Evolutionary conservation across 2,797 vertebrate species (phyloP).

Genomic region (Orientallactaga sibirica): DNA sequence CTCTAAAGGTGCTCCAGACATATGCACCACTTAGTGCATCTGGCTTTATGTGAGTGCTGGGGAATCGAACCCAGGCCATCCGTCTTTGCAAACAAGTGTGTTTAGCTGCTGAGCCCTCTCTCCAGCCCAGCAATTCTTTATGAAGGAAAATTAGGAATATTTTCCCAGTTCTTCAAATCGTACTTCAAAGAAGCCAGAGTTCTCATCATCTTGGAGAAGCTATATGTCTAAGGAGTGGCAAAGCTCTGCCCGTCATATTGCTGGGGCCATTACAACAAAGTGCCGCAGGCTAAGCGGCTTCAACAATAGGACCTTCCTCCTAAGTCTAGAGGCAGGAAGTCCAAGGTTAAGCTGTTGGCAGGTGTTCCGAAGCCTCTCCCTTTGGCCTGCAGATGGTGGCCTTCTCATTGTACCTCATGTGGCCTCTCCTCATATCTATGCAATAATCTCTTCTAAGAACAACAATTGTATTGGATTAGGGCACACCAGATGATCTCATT

Average conservation of each 20-base stretch:
- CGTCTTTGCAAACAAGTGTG: too few relatives aligned
- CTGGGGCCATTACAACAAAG: background rate
- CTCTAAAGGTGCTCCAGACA: too few relatives aligned
- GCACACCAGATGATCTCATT: background rate
- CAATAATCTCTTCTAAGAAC: background rate
- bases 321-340: background rate
- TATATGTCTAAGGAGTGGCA: background rate
- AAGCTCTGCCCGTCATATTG: background rate
- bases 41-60: too few relatives aligned
- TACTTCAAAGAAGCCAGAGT: background rate
- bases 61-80: too few relatives aligned
- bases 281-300: background rate
- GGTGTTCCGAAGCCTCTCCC: background rate
- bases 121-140: background rate
- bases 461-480: background rate
- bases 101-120: too few relatives aligned
- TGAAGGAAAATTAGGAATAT: constrained; percentile 6
- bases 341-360: background rate
- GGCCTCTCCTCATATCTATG: background rate
- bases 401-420: background rate
- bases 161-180: background rate
- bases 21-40: too few relatives aligned
- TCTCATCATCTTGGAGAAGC: background rate
- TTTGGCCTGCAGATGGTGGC: background rate
- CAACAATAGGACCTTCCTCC: background rate